Evolutionary conservation across 2,888 invertebrate genomes (phyloP), one percentile per base, ranked within the genome.

Genomic region (Diabrotica balteata): DNA sequence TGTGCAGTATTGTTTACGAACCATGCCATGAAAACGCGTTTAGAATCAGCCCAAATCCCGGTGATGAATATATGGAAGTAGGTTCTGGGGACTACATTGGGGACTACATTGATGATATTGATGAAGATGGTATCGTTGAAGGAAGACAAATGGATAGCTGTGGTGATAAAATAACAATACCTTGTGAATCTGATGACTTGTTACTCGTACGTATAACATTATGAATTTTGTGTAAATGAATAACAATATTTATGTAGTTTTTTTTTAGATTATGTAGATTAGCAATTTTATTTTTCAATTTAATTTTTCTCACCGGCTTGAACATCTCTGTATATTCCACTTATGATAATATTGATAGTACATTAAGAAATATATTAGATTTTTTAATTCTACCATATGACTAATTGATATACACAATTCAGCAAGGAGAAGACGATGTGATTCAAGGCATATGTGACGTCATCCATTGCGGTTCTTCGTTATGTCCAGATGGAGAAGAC

Each of bases 111-210:
- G 62, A 58, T 4, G 63, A 52, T 9, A 49, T 45, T 17, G 7
- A 32, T 7, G 47, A 52, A 43, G 52, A 8, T 7, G 49, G 51
- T 10, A 46, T 17, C 10, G 17, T 42, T 11, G 66, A 80, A 82
- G 83, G 68, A 1, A 60, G 75, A 43, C 58, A 71, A 22, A 73
- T 72, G 69, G 70, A 86, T 50, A 85, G 87, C 0, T 94, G 94
- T 79, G 85, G 84, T 10, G 93, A 94, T 80, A 87, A 91, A 59
- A 88, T 94, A 58, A 89, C 93, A 0, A 90, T 94, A 84, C 93
- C 94, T 0, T 94, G 94, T 76, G 93, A 94, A 79, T 90, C 91
- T 64, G 94, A 94, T 78, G 94, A 94, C 80, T 91, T 94, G 78
- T 88, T 94, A 68, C 90, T 90, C 73, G 61, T 52, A 85, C 85